Evolutionary conservation across 2,797 vertebrate species (phyloP), one percentile per base, ranked within the genome.

Genomic region (Cichlasoma orientale): DNA sequence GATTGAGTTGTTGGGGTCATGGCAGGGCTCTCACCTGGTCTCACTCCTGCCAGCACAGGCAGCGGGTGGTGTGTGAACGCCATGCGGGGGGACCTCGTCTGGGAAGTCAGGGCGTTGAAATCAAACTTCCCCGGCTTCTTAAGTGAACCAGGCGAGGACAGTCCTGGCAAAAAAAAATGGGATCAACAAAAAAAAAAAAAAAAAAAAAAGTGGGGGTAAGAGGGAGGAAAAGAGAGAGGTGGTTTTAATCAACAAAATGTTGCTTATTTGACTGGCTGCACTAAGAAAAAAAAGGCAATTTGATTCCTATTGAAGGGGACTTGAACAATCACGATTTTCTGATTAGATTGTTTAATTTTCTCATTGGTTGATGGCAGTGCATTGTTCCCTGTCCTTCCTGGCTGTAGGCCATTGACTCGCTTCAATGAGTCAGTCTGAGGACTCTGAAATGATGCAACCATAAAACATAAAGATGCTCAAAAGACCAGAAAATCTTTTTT

Each of bases 71-170:
- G 97, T 93, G 97, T 97, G 95, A 98, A 98, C 95, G 97, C 97
- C 97, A 98, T 97, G 96, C 97, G 97, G 92, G 97, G 96, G 94
- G 97, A 96, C 94, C 96, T 96, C 94, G 97, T 96, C 95, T 98
- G 97, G 91, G 97, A 97, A 89, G 97, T 96, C 93, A 98, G 96
- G 92, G 97, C 96, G 91, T 96, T 97, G 96, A 98, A 99, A 96
- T 99, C 97, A 95, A 98, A 96, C 95, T 99, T 99, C 95, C 97
- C 97, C 94, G 97, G 96, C 96, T 99, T 98, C 97, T 99, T 99
- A 97, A 97, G 96, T 94, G 97, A 96, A 95, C 96, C 96, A 89
- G 96, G 96, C 89, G 94, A 94, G 89, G 94, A 93, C 90, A 95
- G 91, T 95, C 96, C 96, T 97, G 95, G 92, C 93, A 25, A 94